phyloP scores from a whole-genome alignment of 2,797 vertebrate species.

The Potorous gilbertii region DNA sequence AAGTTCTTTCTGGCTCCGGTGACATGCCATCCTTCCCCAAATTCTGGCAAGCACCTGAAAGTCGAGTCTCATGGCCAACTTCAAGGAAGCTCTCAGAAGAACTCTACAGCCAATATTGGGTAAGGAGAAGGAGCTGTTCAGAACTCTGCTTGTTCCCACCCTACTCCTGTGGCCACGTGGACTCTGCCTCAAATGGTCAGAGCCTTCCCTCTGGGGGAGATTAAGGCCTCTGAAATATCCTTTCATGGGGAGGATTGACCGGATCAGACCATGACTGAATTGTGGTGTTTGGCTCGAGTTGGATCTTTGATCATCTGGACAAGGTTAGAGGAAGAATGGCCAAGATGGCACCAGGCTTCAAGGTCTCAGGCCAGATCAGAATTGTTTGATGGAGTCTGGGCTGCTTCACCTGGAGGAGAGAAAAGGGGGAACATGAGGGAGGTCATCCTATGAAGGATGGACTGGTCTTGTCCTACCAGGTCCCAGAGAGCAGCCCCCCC shows the following conservation, averaged over 20 bases:
- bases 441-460: neutral
- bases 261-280: fast-evolving
- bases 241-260: neutral
- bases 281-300: neutral
- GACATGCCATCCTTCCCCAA: neutral
- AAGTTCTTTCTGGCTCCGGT: neutral
- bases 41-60: neutral
- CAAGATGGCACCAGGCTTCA: neutral
- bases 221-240: neutral
- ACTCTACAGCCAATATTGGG: neutral
- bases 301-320: neutral
- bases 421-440: neutral
- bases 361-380: neutral
- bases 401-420: neutral
- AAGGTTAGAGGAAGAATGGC: neutral
- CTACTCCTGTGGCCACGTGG: neutral
- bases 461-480: neutral
- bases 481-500: neutral
- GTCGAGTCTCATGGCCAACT: neutral
- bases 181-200: neutral
- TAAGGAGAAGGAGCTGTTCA: neutral
- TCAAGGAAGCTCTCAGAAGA: neutral
- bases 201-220: neutral
- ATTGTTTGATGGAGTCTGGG: neutral
- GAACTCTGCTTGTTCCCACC: neutral